Base-by-base conservation (phyloP, 2,888 invertebrate genomes). In the Watsonalla binaria region DNA sequence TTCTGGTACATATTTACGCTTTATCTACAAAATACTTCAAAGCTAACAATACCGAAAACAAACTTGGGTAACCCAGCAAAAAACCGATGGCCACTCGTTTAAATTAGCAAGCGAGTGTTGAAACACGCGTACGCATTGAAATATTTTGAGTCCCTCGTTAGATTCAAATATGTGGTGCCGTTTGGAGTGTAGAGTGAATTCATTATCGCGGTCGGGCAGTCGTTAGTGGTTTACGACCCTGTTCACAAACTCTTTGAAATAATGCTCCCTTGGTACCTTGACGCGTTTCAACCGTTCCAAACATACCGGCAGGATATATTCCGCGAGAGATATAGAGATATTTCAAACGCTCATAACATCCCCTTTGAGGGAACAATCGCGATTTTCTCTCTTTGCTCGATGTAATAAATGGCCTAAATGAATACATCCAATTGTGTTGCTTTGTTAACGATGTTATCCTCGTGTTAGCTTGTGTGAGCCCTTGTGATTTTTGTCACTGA, bases 161-260 rank as follows among this genome's bases (percentile, higher is more conserved):
- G 72, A 74, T 70, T 74, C 72, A 74, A 77, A 76, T 71, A 70
- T 70, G 76, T 72, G 78, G 72, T 74, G 76, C 62, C 68, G 75
- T 79, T 75, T 74, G 72, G 76, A 77, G 83, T 78, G 78, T 75
- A 72, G 78, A 79, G 79, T 77, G 86, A 83, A 85, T 86, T 86
- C 86, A 87, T 86, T 86, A 86, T 78, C 74, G 83, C 76, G 82
- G 84, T 79, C 76, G 80, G 77, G 80, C 81, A 82, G 84, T 85
- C 85, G 85, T 86, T 86, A 86, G 87, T 74, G 84, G 85, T 84
- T 85, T 80, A 84, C 82, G 78, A 78, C 78, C 74, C 75, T 78
- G 82, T 81, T 86, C 81, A 72, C 81, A 75, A 82, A 82, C 84
- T 84, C 86, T 82, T 81, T 82, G 82, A 82, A 84, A 84, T 85